These are phyloP conservation scores for Patiria miniata DNA, from an alignment of 35 echinoderm and acorn worm genomes.

Conservation along the genomic window DNA sequence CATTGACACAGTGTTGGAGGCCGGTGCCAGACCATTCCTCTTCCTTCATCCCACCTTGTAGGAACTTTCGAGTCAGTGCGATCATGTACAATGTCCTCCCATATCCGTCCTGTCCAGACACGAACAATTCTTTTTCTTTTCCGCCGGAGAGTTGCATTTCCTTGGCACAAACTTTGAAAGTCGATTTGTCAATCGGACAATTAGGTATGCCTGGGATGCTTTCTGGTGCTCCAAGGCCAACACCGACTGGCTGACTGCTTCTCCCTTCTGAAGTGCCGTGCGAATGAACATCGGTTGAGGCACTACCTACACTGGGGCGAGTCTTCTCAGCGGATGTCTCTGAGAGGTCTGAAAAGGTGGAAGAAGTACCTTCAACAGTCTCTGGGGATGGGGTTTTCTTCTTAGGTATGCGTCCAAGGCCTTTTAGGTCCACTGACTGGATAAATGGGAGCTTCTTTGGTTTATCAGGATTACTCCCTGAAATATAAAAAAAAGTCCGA, in stretches of 20 bases:
- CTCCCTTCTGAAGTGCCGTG: neutral
- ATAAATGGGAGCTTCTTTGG: neutral
- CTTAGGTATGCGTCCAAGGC: constrained; percentile 4
- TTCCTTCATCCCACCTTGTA: constrained; percentile 6
- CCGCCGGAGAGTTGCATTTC: neutral
- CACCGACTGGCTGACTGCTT: neutral
- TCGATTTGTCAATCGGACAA: neutral
- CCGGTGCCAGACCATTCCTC: neutral
- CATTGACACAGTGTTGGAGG: neutral
- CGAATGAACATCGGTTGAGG: neutral
- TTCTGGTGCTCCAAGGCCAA: neutral
- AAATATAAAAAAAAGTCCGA: neutral
- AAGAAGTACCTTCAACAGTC: neutral
- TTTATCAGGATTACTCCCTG: constrained; percentile 13
- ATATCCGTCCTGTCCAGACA: neutral
- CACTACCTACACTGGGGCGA: neutral
- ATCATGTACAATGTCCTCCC: neutral
- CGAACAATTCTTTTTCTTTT: neutral
- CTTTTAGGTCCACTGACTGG: neutral
- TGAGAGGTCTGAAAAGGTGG: too few relatives aligned
- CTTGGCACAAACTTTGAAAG: neutral
- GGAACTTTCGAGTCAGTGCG: neutral
- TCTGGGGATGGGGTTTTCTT: neutral
- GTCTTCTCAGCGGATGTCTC: neutral
- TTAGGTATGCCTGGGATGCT: neutral